phyloP scores from a whole-genome alignment of 2,113 vertebrate species.

The Pterocles gutturalis region DNA sequence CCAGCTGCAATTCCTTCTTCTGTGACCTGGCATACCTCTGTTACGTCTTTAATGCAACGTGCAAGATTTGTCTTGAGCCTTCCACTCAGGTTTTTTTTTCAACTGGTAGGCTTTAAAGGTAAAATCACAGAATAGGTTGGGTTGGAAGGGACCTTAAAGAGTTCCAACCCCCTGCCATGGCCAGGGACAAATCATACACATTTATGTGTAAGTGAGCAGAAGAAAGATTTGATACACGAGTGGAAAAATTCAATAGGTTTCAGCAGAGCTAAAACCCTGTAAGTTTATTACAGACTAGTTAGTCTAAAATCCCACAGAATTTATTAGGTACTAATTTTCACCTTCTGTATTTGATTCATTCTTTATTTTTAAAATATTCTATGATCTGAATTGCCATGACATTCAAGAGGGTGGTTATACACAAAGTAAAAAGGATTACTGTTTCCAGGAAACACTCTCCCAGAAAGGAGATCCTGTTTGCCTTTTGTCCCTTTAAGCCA shows the following conservation, averaged over 20 bases:
- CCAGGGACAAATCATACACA: background rate
- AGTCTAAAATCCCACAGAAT: background rate
- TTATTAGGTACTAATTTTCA: background rate
- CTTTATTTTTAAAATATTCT: background rate
- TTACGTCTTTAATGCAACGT: background rate
- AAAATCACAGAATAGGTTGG: background rate
- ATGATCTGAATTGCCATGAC: background rate
- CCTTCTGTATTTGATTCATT: background rate
- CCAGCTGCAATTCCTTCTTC: conserved; percentile 3
- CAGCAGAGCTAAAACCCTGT: background rate
- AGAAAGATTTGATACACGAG: background rate
- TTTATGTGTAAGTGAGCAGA: background rate
- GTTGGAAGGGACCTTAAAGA: no score
- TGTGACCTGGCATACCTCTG: background rate
- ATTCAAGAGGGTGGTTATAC: background rate
- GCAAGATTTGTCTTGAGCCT: background rate
- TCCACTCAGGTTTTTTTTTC: background rate
- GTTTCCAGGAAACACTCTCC: background rate
- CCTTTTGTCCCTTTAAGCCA: background rate
- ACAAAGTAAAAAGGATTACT: background rate
- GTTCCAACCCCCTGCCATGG: no score
- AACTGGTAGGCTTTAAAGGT: background rate
- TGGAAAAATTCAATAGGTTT: background rate
- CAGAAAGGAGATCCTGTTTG: background rate
- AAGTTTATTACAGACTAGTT: background rate